Evolutionary conservation across 2,888 invertebrate species (phyloP).

Genomic region (Thalpophila matura): DNA sequence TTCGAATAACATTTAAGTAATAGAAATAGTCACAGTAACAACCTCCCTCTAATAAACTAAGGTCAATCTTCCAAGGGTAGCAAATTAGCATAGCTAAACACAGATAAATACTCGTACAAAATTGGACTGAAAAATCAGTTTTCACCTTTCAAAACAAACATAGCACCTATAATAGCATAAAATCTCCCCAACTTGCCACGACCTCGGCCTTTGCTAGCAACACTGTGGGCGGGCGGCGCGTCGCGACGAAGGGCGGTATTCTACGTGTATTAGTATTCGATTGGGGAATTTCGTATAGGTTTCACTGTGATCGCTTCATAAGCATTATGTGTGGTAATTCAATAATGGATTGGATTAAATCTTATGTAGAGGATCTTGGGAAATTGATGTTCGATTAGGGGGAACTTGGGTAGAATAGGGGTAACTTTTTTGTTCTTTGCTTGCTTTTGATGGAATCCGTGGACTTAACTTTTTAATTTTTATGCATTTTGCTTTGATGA

Average conservation of each 20-base stretch:
- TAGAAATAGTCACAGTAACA: too few species aligned
- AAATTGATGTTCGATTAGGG: slow-evolving; percentile 13
- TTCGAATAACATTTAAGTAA: too few species aligned
- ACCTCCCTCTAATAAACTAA: too few species aligned
- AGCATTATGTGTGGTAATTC: slow-evolving; percentile 52
- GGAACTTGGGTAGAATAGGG: slow-evolving; percentile 5
- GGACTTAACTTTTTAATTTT: too few species aligned
- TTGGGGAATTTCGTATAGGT: slow-evolving; percentile 53
- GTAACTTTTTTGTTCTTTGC: not conserved
- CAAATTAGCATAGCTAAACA: too few species aligned
- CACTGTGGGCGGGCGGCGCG: slow-evolving; percentile 47
- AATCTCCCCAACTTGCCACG: slow-evolving; percentile 17
- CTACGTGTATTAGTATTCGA: slow-evolving; percentile 56
- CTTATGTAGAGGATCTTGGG: slow-evolving; percentile 14
- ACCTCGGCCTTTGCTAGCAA: slow-evolving; percentile 41
- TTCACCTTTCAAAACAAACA: not conserved
- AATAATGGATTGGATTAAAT: slow-evolving; percentile 58
- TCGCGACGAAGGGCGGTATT: slow-evolving; percentile 59
- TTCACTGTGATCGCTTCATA: slow-evolving; percentile 58
- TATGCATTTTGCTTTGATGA: too few species aligned
- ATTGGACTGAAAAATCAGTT: too few species aligned
- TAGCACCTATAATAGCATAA: not conserved
- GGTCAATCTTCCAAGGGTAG: too few species aligned
- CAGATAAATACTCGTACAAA: not conserved
- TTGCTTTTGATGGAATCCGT: slow-evolving; percentile 1